These are phyloP conservation scores for Calliphora vomitoria DNA, from an alignment of 2,888 invertebrate genomes.

Conservation along the genomic window DNA sequence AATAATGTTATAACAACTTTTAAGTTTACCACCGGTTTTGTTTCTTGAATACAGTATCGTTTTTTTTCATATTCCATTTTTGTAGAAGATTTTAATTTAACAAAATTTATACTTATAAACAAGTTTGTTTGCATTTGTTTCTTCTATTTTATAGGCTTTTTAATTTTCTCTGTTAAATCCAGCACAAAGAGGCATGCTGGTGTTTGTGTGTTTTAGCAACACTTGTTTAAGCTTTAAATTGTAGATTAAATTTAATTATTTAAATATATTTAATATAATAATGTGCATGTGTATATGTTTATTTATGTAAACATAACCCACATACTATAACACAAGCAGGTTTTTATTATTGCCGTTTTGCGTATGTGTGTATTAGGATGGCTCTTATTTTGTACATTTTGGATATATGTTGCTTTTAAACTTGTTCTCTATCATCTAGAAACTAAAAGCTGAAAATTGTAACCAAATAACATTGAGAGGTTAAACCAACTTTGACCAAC, in stretches of 20 bases:
- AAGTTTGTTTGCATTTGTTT: not conserved
- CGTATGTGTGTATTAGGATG: too few relatives aligned
- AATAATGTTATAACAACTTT: not conserved
- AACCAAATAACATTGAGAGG: too few relatives aligned
- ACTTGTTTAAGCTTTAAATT: constrained; percentile 72
- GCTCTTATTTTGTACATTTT: too few relatives aligned
- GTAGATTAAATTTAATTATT: constrained; percentile 77
- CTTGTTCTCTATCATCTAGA: too few relatives aligned
- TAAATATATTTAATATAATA: constrained; percentile 42
- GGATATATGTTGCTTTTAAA: too few relatives aligned
- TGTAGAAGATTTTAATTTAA: not conserved
- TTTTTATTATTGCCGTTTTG: too few relatives aligned
- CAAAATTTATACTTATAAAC: not conserved
- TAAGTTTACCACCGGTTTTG: not conserved
- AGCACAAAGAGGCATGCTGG: not conserved
- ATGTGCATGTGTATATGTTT: not conserved
- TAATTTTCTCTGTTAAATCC: constrained; percentile 1
- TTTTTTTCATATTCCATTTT: not conserved
- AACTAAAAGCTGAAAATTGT: too few relatives aligned
- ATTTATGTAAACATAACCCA: not conserved
- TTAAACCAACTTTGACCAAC: too few relatives aligned
- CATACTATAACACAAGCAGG: not conserved
- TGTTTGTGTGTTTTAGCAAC: not conserved
- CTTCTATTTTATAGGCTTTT: not conserved
- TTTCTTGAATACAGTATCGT: not conserved